Conservation (phyloP, 1,140 invertebrate species). For the Ephestia elutella region DNA sequence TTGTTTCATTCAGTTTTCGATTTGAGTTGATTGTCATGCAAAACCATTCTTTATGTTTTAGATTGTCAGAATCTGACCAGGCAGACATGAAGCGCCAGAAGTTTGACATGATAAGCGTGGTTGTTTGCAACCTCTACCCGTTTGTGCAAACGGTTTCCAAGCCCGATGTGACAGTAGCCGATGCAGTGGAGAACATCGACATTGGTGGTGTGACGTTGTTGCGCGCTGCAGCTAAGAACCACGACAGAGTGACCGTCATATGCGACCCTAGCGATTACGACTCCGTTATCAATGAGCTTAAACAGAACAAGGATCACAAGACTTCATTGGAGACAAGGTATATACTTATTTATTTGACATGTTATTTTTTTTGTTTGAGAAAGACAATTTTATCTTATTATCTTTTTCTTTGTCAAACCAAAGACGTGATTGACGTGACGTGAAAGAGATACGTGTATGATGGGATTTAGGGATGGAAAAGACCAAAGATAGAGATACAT, state of each 20-base stretch:
- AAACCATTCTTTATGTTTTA: no score
- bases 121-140: constrained; percentile 97
- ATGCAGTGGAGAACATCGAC: constrained; percentile 98
- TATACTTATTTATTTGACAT: background rate
- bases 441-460: no score
- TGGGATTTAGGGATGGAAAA: no score
- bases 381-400: no score
- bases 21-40: no score
- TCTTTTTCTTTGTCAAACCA: no score
- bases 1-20: no score
- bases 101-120: constrained; percentile 84
- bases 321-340: constrained; percentile 85
- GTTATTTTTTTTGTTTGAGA: no score
- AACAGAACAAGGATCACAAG: constrained; percentile 60
- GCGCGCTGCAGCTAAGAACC: constrained; percentile 97
- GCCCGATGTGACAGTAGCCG: constrained; percentile 85
- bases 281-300: constrained; percentile 83
- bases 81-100: constrained; percentile 86
- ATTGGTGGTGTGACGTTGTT: constrained; percentile 97
- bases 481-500: no score
- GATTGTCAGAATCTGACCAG: constrained; percentile 84
- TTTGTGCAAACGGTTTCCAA: constrained; percentile 93
- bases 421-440: no score
- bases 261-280: constrained; percentile 95
- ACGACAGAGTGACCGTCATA: constrained; percentile 94